Conservation (phyloP, 2,797 vertebrate species). For the Ciconia nigra region DNA sequence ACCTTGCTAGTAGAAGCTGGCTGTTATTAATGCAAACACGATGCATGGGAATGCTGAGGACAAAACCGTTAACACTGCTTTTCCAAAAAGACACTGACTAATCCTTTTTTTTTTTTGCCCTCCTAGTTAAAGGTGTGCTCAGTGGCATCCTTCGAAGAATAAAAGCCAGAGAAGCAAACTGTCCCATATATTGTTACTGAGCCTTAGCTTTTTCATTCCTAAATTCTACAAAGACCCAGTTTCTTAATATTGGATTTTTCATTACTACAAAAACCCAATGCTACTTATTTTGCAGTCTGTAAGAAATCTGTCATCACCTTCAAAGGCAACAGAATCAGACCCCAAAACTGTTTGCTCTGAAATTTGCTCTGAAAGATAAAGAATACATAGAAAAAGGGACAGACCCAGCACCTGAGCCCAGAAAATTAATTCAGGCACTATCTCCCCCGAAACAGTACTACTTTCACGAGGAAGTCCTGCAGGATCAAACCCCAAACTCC, state of each 20-base stretch:
- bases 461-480: not conserved
- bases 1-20: not conserved
- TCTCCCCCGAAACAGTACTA: not conserved
- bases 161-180: not conserved
- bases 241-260: not conserved
- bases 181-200: not conserved
- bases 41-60: not conserved
- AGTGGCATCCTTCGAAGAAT: not conserved
- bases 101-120: not conserved
- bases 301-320: not conserved
- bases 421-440: not conserved
- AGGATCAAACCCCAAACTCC: not conserved
- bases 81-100: not conserved
- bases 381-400: not conserved
- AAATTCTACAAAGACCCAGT: not conserved
- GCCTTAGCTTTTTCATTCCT: not conserved
- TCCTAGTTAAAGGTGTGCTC: not conserved
- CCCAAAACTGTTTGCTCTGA: not conserved
- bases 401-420: not conserved
- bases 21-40: not conserved
- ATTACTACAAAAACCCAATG: not conserved
- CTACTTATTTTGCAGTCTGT: not conserved
- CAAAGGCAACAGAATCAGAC: constrained; percentile 2
- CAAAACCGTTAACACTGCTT: not conserved
- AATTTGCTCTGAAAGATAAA: not conserved